Conservation (phyloP, 2,113 vertebrate genomes). For the Vireo altiloquus region DNA sequence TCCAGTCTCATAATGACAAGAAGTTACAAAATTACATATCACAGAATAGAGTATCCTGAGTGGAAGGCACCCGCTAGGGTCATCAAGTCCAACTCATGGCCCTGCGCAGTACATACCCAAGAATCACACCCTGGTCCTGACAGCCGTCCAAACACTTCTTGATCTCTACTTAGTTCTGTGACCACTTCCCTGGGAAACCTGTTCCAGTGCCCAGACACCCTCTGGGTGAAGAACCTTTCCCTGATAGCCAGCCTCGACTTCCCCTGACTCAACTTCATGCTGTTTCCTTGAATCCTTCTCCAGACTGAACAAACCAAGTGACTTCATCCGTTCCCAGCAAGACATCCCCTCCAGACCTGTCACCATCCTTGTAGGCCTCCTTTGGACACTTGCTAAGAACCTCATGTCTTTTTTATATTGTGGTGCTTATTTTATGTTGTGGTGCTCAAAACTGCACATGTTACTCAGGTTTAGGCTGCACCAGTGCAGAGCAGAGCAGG, state of each 20-base stretch:
- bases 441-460: neutral
- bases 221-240: neutral
- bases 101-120: neutral
- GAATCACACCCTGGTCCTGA: neutral
- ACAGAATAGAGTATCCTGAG: neutral
- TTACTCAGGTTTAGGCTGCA: fast-evolving
- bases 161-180: neutral
- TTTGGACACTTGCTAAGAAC: neutral
- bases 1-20: neutral
- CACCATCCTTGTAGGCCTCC: neutral
- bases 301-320: neutral
- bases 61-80: neutral
- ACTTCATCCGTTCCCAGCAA: neutral
- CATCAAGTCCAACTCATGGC: neutral
- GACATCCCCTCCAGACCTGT: neutral
- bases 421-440: too few relatives aligned
- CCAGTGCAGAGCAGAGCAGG: neutral
- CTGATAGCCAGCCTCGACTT: neutral
- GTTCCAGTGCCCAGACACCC: neutral
- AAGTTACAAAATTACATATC: neutral
- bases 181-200: neutral
- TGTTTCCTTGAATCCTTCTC: neutral
- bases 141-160: neutral
- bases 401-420: neutral
- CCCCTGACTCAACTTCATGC: neutral